Percentiles rank a stretch among this genome's conserved stretches.
These are phyloP conservation scores for Lasioglossum marginatum DNA, from an alignment of 2,888 invertebrate genomes.

Conservation along the genomic window DNA sequence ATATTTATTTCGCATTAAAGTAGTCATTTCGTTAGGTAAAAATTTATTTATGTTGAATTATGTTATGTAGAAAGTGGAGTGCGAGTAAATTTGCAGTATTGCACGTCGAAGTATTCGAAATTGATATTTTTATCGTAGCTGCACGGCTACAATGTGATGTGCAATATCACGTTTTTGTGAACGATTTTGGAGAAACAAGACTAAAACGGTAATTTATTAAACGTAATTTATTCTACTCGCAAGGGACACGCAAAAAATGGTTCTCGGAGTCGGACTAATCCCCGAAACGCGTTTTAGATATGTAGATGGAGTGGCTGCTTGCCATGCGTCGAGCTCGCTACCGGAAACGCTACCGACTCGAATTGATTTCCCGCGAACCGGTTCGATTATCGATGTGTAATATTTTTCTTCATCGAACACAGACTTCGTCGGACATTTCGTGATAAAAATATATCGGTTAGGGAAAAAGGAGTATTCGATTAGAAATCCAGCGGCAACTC, in stretches of 20 bases:
- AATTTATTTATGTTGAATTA: no score
- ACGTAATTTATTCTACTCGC: not conserved
- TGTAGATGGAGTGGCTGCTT: not conserved
- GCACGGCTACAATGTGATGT: not conserved
- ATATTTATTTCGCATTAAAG: no score
- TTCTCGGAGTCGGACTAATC: not conserved
- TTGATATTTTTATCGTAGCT: not conserved
- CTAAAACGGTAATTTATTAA: not conserved
- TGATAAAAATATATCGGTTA: not conserved
- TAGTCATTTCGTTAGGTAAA: no score
- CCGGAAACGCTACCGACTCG: not conserved
- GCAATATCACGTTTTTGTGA: not conserved
- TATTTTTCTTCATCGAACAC: not conserved
- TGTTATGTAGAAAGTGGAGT: no score
- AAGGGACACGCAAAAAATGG: not conserved
- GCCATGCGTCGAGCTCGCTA: not conserved
- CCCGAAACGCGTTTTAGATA: not conserved
- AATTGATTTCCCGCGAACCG: not conserved
- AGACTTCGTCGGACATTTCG: not conserved
- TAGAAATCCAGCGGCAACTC: not conserved
- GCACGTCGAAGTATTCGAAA: not conserved
- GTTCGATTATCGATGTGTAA: not conserved
- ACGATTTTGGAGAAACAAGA: not conserved
- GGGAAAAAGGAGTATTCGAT: not conserved
- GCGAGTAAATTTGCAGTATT: not conserved